A percentile compares a stretch with the other conserved stretches of the same genome.
phyloP scores from a whole-genome alignment of 1,140 invertebrate species.

The Formica exsecta region DNA sequence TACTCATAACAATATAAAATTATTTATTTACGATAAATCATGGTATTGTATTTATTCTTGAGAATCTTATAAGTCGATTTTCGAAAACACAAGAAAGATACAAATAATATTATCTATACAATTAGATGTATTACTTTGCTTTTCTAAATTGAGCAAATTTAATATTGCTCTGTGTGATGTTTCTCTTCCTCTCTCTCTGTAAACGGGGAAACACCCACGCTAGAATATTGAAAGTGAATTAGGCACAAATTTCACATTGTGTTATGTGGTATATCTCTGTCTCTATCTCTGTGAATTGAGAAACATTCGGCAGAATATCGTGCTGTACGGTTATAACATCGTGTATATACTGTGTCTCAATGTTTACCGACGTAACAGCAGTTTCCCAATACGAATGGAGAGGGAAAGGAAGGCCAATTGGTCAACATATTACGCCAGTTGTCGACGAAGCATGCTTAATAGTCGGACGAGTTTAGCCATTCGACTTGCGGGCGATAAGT shows the following conservation, averaged over 20 bases:
- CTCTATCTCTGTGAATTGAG: background rate
- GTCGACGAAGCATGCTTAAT: background rate
- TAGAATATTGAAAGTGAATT: too few relatives aligned
- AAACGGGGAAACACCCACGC: too few relatives aligned
- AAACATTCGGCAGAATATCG: conserved; percentile 1
- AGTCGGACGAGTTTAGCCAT: background rate
- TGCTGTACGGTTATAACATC: background rate
- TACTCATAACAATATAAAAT: too few relatives aligned
- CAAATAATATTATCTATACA: too few relatives aligned
- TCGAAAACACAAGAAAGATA: too few relatives aligned
- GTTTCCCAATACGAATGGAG: conserved; percentile 42
- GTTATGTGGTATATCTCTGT: too few relatives aligned
- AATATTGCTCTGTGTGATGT: background rate
- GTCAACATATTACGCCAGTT: conserved; percentile 22
- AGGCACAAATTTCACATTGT: background rate
- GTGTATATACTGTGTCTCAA: conserved; percentile 53
- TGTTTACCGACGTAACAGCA: conserved; percentile 57
- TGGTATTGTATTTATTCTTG: too few relatives aligned
- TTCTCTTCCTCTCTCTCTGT: too few relatives aligned
- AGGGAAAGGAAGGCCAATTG: conserved; percentile 48
- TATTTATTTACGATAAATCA: too few relatives aligned
- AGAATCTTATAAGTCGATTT: too few relatives aligned
- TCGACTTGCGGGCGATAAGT: background rate
- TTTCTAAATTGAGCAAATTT: background rate
- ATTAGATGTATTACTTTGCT: too few relatives aligned